Conservation (phyloP, 2,888 invertebrate genomes). For the Cheilosia vernalis region DNA sequence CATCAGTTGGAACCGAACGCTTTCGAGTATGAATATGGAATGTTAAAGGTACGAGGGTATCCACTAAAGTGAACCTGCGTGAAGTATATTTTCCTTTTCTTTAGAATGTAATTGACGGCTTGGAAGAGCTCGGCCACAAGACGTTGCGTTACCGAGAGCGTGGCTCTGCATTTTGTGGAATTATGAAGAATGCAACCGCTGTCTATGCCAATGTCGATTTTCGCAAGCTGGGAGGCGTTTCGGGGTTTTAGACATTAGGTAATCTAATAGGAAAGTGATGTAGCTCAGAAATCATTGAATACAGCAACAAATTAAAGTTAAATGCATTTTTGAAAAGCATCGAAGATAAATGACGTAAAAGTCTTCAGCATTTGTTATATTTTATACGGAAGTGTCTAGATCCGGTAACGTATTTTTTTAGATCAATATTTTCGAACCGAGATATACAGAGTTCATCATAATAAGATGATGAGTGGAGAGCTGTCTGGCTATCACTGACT, state of each 20-base stretch:
- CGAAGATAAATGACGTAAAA: too few relatives aligned
- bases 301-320: too few relatives aligned
- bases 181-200: constrained; percentile 86
- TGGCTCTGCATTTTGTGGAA: constrained; percentile 90
- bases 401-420: too few relatives aligned
- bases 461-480: too few relatives aligned
- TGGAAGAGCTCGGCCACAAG: constrained; percentile 88
- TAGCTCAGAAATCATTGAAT: too few relatives aligned
- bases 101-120: constrained; percentile 86
- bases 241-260: constrained; percentile 85
- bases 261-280: too few relatives aligned
- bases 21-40: constrained; percentile 88
- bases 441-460: too few relatives aligned
- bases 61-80: not conserved
- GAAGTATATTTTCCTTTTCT: constrained; percentile 74
- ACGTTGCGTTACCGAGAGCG: constrained; percentile 86
- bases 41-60: constrained; percentile 76
- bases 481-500: too few relatives aligned
- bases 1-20: constrained; percentile 93
- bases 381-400: too few relatives aligned
- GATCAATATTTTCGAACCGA: too few relatives aligned
- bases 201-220: constrained; percentile 92
- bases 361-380: too few relatives aligned
- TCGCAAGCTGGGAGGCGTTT: constrained; percentile 91
- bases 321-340: too few relatives aligned